Conservation (phyloP, 53 echinoderm and acorn worm genomes). For the Paelopatides confundens region DNA sequence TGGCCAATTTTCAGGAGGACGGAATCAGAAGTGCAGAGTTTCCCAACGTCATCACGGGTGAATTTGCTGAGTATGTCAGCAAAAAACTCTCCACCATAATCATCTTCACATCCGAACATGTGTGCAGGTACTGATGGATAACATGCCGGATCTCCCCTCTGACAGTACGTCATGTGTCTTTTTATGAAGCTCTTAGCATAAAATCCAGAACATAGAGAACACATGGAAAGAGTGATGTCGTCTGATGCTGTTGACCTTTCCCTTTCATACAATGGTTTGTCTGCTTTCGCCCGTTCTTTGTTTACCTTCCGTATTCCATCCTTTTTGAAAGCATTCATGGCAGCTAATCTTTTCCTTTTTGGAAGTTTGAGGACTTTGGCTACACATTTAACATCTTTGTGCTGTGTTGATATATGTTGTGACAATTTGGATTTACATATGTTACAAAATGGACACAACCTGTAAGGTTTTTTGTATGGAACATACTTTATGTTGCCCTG, state of each 20-base stretch:
- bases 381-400: neutral
- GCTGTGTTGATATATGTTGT: neutral
- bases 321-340: neutral
- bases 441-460: constrained; percentile 45
- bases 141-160: constrained; percentile 16
- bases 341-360: neutral
- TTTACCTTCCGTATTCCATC: neutral
- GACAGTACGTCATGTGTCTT: constrained; percentile 26
- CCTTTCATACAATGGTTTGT: neutral
- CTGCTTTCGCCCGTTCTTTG: neutral
- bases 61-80: constrained; percentile 39
- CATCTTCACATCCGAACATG: neutral
- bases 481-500: neutral
- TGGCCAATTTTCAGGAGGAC: constrained; percentile 54
- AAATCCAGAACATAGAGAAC: constrained; percentile 20
- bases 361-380: neutral
- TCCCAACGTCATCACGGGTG: constrained; percentile 41
- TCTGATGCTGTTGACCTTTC: neutral
- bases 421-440: constrained; percentile 27
- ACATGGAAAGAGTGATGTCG: neutral
- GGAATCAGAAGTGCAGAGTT: constrained; percentile 3
- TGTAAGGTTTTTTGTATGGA: constrained; percentile 27
- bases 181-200: constrained; percentile 30
- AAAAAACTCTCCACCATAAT: neutral
- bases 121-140: constrained; percentile 22